phyloP scores from a whole-genome alignment of 2,113 vertebrate species.

The Plecturocebus donacophilus region DNA sequence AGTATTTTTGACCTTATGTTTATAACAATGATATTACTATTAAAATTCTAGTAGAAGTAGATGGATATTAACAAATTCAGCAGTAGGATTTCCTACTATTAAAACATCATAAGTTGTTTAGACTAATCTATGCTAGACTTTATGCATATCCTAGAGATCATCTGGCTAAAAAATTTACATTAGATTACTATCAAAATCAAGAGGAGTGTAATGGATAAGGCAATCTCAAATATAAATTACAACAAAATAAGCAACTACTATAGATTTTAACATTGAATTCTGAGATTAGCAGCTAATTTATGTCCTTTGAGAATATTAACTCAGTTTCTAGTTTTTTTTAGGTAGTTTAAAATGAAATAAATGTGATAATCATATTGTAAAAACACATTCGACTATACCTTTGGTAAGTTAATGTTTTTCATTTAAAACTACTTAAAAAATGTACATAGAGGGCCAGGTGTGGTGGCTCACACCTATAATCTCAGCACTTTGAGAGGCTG shows the following conservation, averaged over 20 bases:
- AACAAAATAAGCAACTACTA: slow-evolving; percentile 47
- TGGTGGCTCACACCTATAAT: too few species aligned
- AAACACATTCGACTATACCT: neutral
- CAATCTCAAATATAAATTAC: slow-evolving; percentile 35
- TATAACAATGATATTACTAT: slow-evolving; percentile 55
- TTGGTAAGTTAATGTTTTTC: slow-evolving; percentile 38
- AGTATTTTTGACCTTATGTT: slow-evolving; percentile 68
- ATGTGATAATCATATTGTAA: neutral
- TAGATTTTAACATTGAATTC: slow-evolving; percentile 54
- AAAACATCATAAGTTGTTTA: slow-evolving; percentile 54
- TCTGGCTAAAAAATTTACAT: slow-evolving; percentile 33
- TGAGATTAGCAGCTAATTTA: slow-evolving; percentile 23
- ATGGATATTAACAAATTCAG: slow-evolving; percentile 66
- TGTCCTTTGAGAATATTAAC: slow-evolving; percentile 40
- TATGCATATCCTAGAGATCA: slow-evolving; percentile 48
- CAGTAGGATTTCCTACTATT: slow-evolving; percentile 41
- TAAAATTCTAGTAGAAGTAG: slow-evolving; percentile 60
- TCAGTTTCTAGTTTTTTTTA: slow-evolving; percentile 48
- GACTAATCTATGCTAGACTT: slow-evolving; percentile 31
- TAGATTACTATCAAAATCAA: slow-evolving; percentile 44
- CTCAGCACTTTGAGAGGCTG: too few species aligned
- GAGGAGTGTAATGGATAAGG: slow-evolving; percentile 39
- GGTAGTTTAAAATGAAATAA: neutral
- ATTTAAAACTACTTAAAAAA: slow-evolving; percentile 54
- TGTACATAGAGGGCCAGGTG: neutral